These are phyloP conservation scores for Chlorops oryzae DNA, from an alignment of 1,140 invertebrate species.

Conservation along the genomic window DNA sequence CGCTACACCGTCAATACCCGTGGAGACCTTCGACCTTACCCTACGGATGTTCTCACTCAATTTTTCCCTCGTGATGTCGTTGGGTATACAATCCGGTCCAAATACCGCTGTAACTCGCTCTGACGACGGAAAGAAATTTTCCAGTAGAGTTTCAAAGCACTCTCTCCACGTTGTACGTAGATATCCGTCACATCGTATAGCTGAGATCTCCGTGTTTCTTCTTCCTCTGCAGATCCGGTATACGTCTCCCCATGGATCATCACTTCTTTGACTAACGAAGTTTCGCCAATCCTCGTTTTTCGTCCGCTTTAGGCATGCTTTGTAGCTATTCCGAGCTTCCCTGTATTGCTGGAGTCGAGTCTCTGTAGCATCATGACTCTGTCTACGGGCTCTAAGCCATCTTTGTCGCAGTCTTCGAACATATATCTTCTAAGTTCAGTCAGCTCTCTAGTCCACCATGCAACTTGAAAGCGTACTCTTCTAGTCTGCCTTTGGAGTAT, in stretches of 20 bases:
- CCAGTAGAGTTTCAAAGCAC: not conserved
- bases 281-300: too few species aligned
- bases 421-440: too few species aligned
- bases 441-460: too few species aligned
- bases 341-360: too few species aligned
- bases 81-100: not conserved
- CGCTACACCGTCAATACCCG: slow-evolving; percentile 5
- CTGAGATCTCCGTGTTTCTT: not conserved
- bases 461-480: too few species aligned
- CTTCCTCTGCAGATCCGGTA: slow-evolving; percentile 4
- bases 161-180: not conserved
- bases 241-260: slow-evolving; percentile 5
- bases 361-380: too few species aligned
- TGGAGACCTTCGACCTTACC: not conserved
- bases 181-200: not conserved
- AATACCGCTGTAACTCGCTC: not conserved
- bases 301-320: too few species aligned
- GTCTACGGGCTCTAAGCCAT: too few species aligned
- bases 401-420: too few species aligned
- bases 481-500: too few species aligned
- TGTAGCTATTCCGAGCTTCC: too few species aligned
- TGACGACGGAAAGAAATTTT: not conserved
- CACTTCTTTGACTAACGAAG: slow-evolving; percentile 1
- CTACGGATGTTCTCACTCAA: not conserved
- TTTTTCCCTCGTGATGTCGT: too few species aligned